phyloP scores from a whole-genome alignment of 2,888 invertebrate genomes.

The Eupeodes luniger region DNA sequence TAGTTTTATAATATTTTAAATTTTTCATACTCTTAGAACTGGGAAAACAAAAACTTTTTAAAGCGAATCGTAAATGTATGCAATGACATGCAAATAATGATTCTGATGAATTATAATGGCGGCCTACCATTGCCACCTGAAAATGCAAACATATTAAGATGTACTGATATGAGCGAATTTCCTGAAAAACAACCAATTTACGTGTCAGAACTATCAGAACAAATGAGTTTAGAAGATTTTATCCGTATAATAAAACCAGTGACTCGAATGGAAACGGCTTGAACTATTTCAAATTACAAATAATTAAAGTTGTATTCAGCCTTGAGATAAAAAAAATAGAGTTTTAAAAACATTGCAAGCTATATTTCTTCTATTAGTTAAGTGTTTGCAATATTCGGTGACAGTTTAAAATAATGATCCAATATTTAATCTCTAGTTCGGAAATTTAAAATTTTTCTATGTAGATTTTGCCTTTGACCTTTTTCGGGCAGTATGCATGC shows the following conservation, averaged over 20 bases:
- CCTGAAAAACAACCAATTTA: slow-evolving; percentile 5
- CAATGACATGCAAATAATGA: slow-evolving; percentile 38
- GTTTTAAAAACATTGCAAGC: too few relatives aligned
- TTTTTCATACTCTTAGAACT: slow-evolving; percentile 24
- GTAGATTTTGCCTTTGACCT: too few relatives aligned
- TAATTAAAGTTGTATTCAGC: too few relatives aligned
- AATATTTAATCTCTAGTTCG: too few relatives aligned
- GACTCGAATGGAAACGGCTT: background rate
- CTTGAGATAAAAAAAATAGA: too few relatives aligned
- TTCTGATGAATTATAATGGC: slow-evolving; percentile 52
- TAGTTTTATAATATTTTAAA: background rate
- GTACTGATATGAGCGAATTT: background rate
- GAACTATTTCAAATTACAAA: background rate
- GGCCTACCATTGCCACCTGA: slow-evolving; percentile 21
- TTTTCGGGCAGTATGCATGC: too few relatives aligned
- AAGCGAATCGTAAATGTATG: slow-evolving; percentile 57
- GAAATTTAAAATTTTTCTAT: too few relatives aligned
- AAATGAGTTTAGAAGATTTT: slow-evolving; percentile 28
- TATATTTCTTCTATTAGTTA: too few relatives aligned
- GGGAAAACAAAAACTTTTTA: slow-evolving; percentile 43
- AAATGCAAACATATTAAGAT: slow-evolving; percentile 48
- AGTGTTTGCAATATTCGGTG: too few relatives aligned
- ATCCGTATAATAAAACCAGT: background rate
- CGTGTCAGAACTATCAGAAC: slow-evolving; percentile 1
- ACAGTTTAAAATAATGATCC: too few relatives aligned